A percentile compares a stretch with the other conserved stretches of the same genome.
These are phyloP conservation scores for Zootoca vivipara DNA, from an alignment of 2,113 vertebrate genomes.

Conservation along the genomic window DNA sequence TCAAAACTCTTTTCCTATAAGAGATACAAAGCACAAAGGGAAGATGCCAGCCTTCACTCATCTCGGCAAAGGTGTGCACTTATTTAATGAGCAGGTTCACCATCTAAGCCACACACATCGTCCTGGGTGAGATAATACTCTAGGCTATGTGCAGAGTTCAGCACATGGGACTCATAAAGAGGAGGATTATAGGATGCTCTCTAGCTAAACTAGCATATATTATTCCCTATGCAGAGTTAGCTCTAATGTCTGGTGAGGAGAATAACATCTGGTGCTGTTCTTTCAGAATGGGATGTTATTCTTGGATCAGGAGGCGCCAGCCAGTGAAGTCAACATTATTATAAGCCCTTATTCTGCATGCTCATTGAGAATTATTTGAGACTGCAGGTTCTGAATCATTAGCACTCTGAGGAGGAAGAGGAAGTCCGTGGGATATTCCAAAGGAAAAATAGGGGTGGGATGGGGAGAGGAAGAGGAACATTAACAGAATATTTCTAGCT, in stretches of 20 bases:
- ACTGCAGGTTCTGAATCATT: not conserved
- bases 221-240: not conserved
- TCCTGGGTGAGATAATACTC: not conserved
- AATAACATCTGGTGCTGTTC: not conserved
- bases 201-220: not conserved
- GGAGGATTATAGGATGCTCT: not conserved
- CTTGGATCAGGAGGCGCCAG: constrained; percentile 10
- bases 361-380: not conserved
- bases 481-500: not conserved
- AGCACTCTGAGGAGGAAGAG: not conserved
- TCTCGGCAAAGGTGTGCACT: not conserved
- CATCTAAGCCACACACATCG: not conserved
- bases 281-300: constrained; percentile 1
- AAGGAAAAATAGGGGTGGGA: not conserved
- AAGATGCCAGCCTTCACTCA: not conserved
- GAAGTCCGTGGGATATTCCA: not conserved
- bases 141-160: not conserved
- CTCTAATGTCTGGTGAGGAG: not conserved
- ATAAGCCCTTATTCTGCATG: not conserved
- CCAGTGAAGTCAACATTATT: not conserved
- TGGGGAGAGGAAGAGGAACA: not conserved
- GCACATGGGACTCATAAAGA: not conserved
- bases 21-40: not conserved
- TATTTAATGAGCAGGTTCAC: not conserved
- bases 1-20: not conserved